Conservation (phyloP, 1,140 invertebrate species). For the roundworm (Caenorhabditis elegans) region DNA sequence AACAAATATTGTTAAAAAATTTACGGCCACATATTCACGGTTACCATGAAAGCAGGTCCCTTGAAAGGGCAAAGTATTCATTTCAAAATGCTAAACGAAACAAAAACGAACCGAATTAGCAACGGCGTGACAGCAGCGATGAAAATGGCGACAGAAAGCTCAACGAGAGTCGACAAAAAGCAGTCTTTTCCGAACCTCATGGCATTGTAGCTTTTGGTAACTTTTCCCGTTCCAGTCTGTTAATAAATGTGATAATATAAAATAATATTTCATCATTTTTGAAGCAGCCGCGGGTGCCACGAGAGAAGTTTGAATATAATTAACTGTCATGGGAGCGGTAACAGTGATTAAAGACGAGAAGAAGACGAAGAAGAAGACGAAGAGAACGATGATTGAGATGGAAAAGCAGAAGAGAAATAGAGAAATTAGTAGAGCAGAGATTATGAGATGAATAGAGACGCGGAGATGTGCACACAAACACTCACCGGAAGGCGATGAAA, state of each 20-base stretch:
- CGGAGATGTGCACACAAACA: constrained; percentile 12
- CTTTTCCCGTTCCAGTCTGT: constrained; percentile 7
- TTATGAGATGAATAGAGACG: constrained; percentile 28
- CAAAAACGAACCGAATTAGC: constrained; percentile 22
- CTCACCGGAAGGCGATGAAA: constrained; percentile 26
- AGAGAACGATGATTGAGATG: neutral
- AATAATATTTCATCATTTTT: neutral
- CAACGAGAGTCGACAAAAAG: constrained; percentile 19
- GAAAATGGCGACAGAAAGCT: neutral
- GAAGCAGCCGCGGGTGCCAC: neutral
- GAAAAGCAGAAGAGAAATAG: constrained; percentile 7
- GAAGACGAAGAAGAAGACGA: constrained; percentile 6
- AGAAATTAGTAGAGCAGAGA: neutral
- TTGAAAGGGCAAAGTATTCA: no score
- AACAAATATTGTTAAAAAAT: no score
- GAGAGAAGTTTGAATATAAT: neutral
- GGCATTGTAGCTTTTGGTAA: no score
- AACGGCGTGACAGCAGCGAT: neutral
- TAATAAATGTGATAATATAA: neutral
- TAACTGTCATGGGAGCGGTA: neutral
- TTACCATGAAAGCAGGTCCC: no score
- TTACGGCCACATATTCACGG: no score
- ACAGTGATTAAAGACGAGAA: neutral
- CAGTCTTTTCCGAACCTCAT: constrained; percentile 22
- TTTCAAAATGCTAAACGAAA: neutral